Evolutionary conservation across 2,113 vertebrate genomes (phyloP).

Genomic region (Saguinus midas): DNA sequence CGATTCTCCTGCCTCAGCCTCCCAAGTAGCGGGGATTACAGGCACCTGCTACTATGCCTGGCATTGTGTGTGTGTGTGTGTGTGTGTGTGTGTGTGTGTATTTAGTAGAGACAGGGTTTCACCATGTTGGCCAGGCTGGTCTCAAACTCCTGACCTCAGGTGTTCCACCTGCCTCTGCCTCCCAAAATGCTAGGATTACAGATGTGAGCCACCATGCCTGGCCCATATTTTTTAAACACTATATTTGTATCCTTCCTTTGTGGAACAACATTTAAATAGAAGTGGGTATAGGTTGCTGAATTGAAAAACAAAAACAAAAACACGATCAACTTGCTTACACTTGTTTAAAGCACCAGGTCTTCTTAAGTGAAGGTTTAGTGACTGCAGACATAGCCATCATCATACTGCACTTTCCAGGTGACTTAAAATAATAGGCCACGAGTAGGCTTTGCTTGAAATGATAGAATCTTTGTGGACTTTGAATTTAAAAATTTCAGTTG

Average conservation of each 20-base stretch:
- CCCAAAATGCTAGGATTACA: too few relatives aligned
- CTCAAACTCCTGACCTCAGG: too few relatives aligned
- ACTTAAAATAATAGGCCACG: not conserved
- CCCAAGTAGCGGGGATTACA: too few relatives aligned
- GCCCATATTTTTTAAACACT: not conserved
- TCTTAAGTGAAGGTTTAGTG: not conserved
- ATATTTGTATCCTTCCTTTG: not conserved
- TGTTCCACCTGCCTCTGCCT: too few relatives aligned
- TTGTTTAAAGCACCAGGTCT: not conserved
- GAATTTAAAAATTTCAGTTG: not conserved
- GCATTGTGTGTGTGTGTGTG: too few relatives aligned
- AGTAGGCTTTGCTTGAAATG: not conserved
- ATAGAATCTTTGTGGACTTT: not conserved
- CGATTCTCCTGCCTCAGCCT: too few relatives aligned
- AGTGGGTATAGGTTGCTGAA: not conserved
- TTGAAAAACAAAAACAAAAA: slow-evolving; percentile 2
- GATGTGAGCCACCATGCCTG: too few relatives aligned
- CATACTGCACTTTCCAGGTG: not conserved
- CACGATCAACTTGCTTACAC: not conserved
- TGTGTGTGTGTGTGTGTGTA: too few relatives aligned
- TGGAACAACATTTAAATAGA: not conserved
- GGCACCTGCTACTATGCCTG: too few relatives aligned
- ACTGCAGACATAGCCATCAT: not conserved
- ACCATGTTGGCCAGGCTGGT: too few relatives aligned
- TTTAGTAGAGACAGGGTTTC: too few relatives aligned